Conservation (phyloP, 2,113 vertebrate genomes). For the Phaethornis superciliosus region DNA sequence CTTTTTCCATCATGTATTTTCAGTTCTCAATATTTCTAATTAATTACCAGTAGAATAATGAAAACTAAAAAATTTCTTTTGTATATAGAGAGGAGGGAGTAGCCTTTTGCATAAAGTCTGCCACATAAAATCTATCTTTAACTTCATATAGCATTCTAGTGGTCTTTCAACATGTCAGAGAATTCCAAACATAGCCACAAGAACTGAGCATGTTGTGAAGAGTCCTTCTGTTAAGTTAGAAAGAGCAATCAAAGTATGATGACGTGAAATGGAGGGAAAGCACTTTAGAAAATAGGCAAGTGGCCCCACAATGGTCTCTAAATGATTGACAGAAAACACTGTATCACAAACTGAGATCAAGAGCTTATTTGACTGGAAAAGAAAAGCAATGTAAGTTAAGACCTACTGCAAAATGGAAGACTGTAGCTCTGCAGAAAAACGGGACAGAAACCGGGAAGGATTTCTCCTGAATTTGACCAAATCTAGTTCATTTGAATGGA, state of each 20-base stretch:
- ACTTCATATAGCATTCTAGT: background rate
- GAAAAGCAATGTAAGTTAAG: background rate
- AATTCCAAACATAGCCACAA: background rate
- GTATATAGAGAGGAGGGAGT: background rate
- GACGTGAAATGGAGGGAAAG: background rate
- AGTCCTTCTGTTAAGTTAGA: background rate
- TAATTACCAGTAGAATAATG: background rate
- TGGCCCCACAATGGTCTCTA: background rate
- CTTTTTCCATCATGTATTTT: background rate
- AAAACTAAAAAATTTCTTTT: background rate
- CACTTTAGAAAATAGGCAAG: background rate
- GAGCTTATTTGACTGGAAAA: background rate
- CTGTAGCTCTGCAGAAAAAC: background rate
- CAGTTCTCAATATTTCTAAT: background rate
- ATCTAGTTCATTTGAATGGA: background rate
- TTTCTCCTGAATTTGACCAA: background rate
- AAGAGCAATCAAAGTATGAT: background rate
- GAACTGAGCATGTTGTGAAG: background rate
- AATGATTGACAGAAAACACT: background rate
- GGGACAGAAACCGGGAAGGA: background rate
- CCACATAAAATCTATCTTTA: background rate
- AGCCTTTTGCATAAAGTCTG: background rate
- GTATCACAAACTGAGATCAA: background rate
- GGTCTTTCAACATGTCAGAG: background rate
- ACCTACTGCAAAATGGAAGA: background rate